Conservation (phyloP, 1,140 invertebrate species). For the Manduca sexta region DNA sequence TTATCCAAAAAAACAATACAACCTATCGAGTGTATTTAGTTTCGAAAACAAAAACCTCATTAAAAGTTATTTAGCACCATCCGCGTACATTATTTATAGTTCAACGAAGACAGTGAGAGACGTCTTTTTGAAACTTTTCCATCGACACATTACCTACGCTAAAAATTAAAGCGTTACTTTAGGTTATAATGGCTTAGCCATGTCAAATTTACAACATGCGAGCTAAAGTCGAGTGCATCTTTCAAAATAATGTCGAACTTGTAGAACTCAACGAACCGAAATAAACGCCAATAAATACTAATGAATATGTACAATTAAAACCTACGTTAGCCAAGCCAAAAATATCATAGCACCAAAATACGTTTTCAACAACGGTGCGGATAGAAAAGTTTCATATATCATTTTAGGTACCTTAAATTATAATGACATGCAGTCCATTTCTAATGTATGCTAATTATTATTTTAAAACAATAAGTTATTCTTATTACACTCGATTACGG, state of each 20-base stretch:
- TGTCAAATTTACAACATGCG: neutral
- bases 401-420: slow-evolving; percentile 18
- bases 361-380: slow-evolving; percentile 48
- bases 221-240: neutral
- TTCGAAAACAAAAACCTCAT: neutral
- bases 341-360: slow-evolving; percentile 68
- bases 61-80: slow-evolving; percentile 21
- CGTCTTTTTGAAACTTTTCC: slow-evolving; percentile 56
- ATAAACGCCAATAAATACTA: slow-evolving; percentile 63
- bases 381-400: slow-evolving; percentile 62
- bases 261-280: slow-evolving; percentile 26
- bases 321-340: slow-evolving; percentile 69
- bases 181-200: slow-evolving; percentile 51
- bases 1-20: slow-evolving; percentile 19
- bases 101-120: slow-evolving; percentile 51
- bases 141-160: slow-evolving; percentile 55
- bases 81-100: slow-evolving; percentile 16
- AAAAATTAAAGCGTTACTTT: slow-evolving; percentile 56
- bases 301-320: slow-evolving; percentile 62
- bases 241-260: neutral
- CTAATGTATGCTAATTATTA: slow-evolving; percentile 44
- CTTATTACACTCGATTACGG: slow-evolving; percentile 53
- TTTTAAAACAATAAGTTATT: slow-evolving; percentile 64
- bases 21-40: slow-evolving; percentile 18
- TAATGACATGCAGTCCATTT: slow-evolving; percentile 38